Percentiles rank a stretch among this genome's conserved stretches.
Evolutionary conservation across 2,113 vertebrate genomes (phyloP).

Genomic region (Thamnophis sirtalis): DNA sequence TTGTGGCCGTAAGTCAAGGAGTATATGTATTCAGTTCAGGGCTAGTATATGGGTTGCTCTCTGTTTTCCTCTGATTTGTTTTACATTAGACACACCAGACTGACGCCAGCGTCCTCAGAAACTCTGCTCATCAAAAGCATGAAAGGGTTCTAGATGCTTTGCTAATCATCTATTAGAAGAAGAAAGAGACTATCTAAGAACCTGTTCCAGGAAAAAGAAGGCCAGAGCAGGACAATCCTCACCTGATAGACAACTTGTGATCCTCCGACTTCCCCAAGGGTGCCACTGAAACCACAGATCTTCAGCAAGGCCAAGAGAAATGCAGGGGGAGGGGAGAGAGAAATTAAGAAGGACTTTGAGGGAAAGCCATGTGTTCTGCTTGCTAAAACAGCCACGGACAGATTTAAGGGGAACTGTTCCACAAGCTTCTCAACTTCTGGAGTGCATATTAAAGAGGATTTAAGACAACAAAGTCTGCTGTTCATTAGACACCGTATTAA

Average conservation of each 20-base stretch:
- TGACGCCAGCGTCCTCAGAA: background rate
- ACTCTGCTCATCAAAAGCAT: background rate
- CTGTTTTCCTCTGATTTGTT: background rate
- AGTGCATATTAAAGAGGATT: background rate
- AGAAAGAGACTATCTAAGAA: background rate
- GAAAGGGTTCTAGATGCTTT: background rate
- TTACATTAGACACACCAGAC: background rate
- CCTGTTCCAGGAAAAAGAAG: background rate
- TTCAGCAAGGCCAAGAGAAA: background rate
- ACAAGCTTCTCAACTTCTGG: background rate
- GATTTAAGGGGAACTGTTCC: background rate
- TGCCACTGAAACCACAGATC: background rate
- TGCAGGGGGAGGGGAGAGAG: rapidly evolving
- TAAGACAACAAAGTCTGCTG: background rate
- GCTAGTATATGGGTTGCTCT: background rate
- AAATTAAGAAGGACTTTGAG: background rate
- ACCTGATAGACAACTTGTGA: background rate
- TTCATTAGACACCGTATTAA: background rate
- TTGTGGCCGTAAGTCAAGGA: background rate
- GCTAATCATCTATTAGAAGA: background rate
- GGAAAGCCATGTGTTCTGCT: background rate
- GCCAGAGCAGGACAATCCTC: background rate
- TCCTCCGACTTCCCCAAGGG: background rate
- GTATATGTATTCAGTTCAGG: background rate
- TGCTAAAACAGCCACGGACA: background rate